Evolutionary conservation across 1,140 invertebrate genomes (phyloP).

Genomic region (Catajapyx aquilonaris): DNA sequence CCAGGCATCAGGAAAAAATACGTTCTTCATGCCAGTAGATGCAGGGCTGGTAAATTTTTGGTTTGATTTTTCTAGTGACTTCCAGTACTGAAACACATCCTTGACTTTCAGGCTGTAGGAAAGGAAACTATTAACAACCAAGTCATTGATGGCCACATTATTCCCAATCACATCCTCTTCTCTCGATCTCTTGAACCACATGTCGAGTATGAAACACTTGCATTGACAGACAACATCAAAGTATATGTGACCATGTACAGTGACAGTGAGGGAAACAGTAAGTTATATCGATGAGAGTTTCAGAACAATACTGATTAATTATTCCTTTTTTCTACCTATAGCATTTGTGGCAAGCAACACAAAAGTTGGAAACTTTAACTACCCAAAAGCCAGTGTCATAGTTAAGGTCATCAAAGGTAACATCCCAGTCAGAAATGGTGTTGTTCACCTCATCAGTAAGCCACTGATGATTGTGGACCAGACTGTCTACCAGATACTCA

Average conservation of each 20-base stretch:
- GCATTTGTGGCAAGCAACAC: conserved; percentile 77
- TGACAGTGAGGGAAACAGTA: conserved; percentile 7
- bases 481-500: conserved; percentile 57
- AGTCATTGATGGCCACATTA: conserved; percentile 78
- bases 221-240: conserved; percentile 58
- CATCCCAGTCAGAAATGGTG: conserved; percentile 78
- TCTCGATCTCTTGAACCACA: conserved; percentile 50
- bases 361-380: conserved; percentile 45
- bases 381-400: conserved; percentile 56
- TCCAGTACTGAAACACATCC: neutral
- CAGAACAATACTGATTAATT: conserved; percentile 12
- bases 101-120: conserved; percentile 24
- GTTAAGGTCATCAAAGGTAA: conserved; percentile 75
- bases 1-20: conserved; percentile 49
- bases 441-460: conserved; percentile 73
- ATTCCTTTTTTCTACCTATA: conserved; percentile 19
- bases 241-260: conserved; percentile 30
- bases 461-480: conserved; percentile 76
- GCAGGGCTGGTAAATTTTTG: conserved; percentile 50
- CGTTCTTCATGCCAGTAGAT: conserved; percentile 78
- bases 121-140: conserved; percentile 51
- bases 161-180: conserved; percentile 66
- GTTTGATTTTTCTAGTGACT: conserved; percentile 2
- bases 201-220: conserved; percentile 47
- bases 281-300: neutral